Percentiles rank a stretch among this genome's conserved stretches.
These are phyloP conservation scores for Elysia chlorotica DNA, from an alignment of 1,140 invertebrate species.

Conservation along the genomic window DNA sequence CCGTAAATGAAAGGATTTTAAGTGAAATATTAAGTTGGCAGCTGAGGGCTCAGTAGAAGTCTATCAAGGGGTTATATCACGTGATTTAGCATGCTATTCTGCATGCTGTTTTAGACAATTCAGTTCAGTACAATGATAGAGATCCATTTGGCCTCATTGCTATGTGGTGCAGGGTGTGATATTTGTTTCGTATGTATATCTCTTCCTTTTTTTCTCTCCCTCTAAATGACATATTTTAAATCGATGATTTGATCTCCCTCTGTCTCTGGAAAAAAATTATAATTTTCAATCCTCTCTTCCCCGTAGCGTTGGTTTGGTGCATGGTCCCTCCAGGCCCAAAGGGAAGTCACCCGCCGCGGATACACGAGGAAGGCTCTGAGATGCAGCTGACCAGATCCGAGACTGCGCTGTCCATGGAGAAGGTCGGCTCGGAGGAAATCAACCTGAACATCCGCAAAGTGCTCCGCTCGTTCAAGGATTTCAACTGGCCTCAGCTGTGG, in stretches of 20 bases:
- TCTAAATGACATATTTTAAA: background rate
- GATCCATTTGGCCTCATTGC: too few relatives aligned
- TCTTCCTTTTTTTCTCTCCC: background rate
- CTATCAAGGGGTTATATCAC: background rate
- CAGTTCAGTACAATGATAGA: too few relatives aligned
- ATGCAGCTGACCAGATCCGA: constrained; percentile 16
- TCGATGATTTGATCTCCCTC: background rate
- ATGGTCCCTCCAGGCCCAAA: constrained; percentile 31
- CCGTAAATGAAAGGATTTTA: background rate
- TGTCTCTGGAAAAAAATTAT: too few relatives aligned
- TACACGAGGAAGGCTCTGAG: background rate
- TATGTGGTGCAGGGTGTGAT: background rate
- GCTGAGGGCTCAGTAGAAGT: background rate
- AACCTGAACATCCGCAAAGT: constrained; percentile 37
- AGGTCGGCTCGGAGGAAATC: constrained; percentile 34
- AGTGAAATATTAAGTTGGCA: background rate
- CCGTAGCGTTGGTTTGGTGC: constrained; percentile 45
- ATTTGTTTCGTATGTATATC: background rate
- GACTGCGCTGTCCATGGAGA: constrained; percentile 25
- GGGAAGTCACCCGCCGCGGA: too few relatives aligned
- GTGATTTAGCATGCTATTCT: background rate
- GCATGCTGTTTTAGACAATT: background rate
- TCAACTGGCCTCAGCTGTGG: constrained; percentile 57
- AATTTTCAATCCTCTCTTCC: too few relatives aligned
- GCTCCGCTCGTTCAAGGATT: constrained; percentile 39